Percentiles rank a stretch among this genome's conserved stretches.
phyloP scores from a whole-genome alignment of 2,888 invertebrate species.

The Hyalella azteca region DNA sequence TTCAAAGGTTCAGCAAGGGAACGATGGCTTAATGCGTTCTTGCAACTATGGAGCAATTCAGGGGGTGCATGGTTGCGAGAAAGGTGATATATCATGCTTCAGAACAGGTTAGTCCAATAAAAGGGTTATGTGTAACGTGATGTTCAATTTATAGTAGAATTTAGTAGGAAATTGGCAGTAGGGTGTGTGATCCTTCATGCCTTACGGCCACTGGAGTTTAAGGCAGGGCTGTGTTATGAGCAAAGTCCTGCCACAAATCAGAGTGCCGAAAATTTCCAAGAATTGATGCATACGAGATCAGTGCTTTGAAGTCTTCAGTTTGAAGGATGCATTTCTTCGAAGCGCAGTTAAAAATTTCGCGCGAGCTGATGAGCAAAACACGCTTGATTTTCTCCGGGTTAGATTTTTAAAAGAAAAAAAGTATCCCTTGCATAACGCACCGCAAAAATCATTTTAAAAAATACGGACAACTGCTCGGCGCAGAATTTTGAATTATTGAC shows the following conservation, averaged over 20 bases:
- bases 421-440: background rate
- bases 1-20: too few relatives aligned
- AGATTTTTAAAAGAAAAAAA: constrained; percentile 6
- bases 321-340: background rate
- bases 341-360: background rate
- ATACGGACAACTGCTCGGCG: constrained; percentile 22
- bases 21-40: too few relatives aligned
- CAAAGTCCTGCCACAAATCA: constrained; percentile 25
- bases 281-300: constrained; percentile 36
- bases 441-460: background rate
- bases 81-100: too few relatives aligned
- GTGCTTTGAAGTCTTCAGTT: background rate
- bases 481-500: background rate
- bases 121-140: too few relatives aligned
- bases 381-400: background rate
- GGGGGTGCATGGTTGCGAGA: too few relatives aligned
- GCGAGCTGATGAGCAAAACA: constrained; percentile 28
- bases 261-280: background rate
- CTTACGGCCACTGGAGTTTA: constrained; percentile 6
- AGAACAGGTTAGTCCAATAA: too few relatives aligned
- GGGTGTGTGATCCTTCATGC: background rate
- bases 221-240: constrained; percentile 10
- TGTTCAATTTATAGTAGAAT: background rate
- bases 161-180: constrained; percentile 5
- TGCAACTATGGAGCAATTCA: too few relatives aligned